phyloP scores from a whole-genome alignment of 2,113 vertebrate species.

The Nothobranchius kuhntae region DNA sequence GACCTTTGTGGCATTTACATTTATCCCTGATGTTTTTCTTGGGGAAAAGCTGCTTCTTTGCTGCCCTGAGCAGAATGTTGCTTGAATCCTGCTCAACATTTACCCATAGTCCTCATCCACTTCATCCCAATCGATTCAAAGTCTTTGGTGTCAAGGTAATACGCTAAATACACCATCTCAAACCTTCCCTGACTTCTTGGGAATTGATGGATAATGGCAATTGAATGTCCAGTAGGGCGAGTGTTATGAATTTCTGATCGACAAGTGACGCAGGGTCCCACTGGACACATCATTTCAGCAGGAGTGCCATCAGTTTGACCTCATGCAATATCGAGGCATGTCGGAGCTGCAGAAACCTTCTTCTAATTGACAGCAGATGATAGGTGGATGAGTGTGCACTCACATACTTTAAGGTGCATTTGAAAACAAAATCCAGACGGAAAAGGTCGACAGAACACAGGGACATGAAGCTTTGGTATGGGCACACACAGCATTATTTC shows the following conservation, averaged over 20 bases:
- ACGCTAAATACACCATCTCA: slow-evolving; percentile 27
- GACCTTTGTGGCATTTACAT: no score
- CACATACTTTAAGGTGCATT: background rate
- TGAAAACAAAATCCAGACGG: background rate
- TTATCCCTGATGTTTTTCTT: no score
- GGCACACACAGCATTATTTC: slow-evolving; percentile 16
- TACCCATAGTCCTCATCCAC: no score
- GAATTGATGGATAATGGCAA: slow-evolving; percentile 21
- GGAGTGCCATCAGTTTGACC: background rate
- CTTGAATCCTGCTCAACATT: no score
- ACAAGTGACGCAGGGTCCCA: slow-evolving; percentile 19
- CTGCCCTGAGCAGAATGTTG: no score
- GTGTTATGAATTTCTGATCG: slow-evolving; percentile 27
- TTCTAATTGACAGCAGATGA: slow-evolving; percentile 42
- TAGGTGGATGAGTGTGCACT: background rate
- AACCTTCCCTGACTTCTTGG: slow-evolving; percentile 4
- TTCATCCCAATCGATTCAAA: no score
- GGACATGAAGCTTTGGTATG: background rate
- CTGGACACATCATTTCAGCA: background rate
- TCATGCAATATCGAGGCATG: slow-evolving; percentile 11
- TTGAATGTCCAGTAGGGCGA: background rate
- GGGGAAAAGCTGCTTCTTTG: no score
- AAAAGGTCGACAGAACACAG: slow-evolving; percentile 20
- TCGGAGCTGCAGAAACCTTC: slow-evolving; percentile 7
- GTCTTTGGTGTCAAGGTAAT: slow-evolving; percentile 18